Base-by-base conservation (phyloP, 2,113 vertebrate species). In the Isurus oxyrinchus region DNA sequence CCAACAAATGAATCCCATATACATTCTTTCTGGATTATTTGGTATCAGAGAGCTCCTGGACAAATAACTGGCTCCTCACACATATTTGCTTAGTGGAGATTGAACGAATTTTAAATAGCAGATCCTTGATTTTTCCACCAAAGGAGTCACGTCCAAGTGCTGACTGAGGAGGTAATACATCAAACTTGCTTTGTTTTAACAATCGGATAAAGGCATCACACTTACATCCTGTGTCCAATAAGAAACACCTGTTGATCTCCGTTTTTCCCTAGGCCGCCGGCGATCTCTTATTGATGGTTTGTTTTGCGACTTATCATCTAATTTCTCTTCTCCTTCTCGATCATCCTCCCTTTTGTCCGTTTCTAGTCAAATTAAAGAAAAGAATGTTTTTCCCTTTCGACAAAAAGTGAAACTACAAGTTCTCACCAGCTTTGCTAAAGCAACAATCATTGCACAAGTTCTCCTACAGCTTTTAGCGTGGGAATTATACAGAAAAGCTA, bases 161-260 rank as follows among this genome's bases (percentile, higher is more conserved):
- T 61, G 16, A 63, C 57, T 21, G 13, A 63, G 55, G 44, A 19
- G 21, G 4, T 16, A 44, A 16, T 44, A 84, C 35, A 10, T 31
- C 53, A 90, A 59, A 4, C 3, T 0, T 59, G 35, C 14, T 3
- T 13, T 90, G 23, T 31, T 91, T 31, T 49, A 95, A 61, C 14
- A 69, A n/a, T 31, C 6, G 67, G 35, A 7, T 35, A 11, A 67
- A 69, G 66, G 44, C 10, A 21, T 88, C 27, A 96, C 53, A 96
- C 98, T 98, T 97, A 99, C 99, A 97, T 99, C 99, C 96, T 99
- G 98, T 96, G 98, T 98, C 98, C 98, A 99, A 97, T 98, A 99
- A 57, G 99, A 98, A 96, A 99, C 99, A 72, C 99, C 99, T 0
- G 99, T 99, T 96, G 99, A 99, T 96, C 99, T 98, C 96, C 99